Base-by-base conservation (phyloP, 1,140 invertebrate genomes). In the Aplysia californica region DNA sequence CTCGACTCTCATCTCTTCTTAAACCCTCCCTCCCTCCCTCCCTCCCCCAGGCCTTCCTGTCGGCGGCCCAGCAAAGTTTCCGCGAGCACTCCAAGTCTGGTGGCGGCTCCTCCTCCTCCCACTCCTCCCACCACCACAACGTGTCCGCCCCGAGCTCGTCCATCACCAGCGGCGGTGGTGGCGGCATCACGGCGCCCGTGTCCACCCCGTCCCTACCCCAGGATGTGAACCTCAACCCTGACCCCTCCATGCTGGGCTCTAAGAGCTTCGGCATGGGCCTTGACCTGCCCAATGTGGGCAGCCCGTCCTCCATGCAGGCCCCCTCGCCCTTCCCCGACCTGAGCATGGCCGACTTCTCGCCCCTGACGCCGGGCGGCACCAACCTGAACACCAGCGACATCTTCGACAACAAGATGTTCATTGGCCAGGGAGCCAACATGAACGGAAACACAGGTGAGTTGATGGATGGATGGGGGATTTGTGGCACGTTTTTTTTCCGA, bases 51-150 rank as follows among this genome's bases (percentile, higher is more conserved):
- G 84, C 83, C 1, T 87, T 87, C 59, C 69, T 86, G 10, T 80
- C 80, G 23, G 86, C 82, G 10, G 86, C 85, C 3, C 84, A 87
- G 78, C 82, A 80, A 41, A 87, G 85, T 61, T 87, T 87, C 74
- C 73, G 80, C n/a, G 86, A 87, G 65, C 86, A 87, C 41, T 71
- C 75, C 56, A 80, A 81, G 38, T 56, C 39, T 29, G 64, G 36
- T 41, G 26, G 39, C 21, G 29, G 35, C 1, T 20, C 65, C 50
- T 21, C 72, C 29, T 21, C 66, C 38, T 44, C 66, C 61, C 33
- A 29, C 10, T 50, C 21, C 74, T 44, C 29, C 65, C 65, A 10
- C 31, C 36, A n/a, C 39, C 29, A 6, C 41, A 39, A 59, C 20
- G 39, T 39, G 35, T 50, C 44, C 35, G 64, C n/a, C 74, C 56